Conservation (phyloP, 2,113 vertebrate genomes). For the Piprites chloris region DNA sequence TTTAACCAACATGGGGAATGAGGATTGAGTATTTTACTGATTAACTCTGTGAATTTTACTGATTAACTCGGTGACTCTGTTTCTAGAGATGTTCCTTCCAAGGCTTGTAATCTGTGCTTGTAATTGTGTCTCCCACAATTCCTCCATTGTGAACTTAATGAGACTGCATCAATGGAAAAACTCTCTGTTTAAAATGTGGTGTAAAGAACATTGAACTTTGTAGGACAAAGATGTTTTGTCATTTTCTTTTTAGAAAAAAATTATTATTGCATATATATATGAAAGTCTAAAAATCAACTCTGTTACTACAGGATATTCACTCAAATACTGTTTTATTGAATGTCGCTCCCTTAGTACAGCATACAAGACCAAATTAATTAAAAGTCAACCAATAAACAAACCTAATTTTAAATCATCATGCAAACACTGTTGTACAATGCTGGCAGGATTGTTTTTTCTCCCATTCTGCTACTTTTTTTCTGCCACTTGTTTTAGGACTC, state of each 20-base stretch:
- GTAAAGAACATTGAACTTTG: not conserved
- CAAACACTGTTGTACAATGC: too few species aligned
- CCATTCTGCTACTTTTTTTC: not conserved
- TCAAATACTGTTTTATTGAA: not conserved
- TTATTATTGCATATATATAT: not conserved
- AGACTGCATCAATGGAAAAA: not conserved
- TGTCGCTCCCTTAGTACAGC: not conserved
- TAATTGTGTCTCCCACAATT: too few species aligned
- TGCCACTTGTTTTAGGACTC: not conserved
- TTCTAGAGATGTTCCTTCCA: too few species aligned
- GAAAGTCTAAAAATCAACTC: not conserved
- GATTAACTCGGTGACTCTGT: too few species aligned
- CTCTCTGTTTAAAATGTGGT: not conserved
- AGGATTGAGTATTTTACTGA: not conserved
- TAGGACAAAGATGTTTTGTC: not conserved
- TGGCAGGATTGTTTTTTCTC: not conserved
- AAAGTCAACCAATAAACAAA: not conserved
- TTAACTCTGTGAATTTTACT: not conserved
- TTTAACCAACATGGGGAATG: not conserved
- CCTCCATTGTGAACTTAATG: not conserved
- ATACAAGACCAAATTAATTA: not conserved
- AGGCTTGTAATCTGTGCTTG: too few species aligned
- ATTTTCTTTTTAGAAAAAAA: not conserved
- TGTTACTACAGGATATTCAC: not conserved
- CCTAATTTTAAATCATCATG: not conserved